phyloP scores from a whole-genome alignment of 2,888 invertebrate species.

The Leucania comma region DNA sequence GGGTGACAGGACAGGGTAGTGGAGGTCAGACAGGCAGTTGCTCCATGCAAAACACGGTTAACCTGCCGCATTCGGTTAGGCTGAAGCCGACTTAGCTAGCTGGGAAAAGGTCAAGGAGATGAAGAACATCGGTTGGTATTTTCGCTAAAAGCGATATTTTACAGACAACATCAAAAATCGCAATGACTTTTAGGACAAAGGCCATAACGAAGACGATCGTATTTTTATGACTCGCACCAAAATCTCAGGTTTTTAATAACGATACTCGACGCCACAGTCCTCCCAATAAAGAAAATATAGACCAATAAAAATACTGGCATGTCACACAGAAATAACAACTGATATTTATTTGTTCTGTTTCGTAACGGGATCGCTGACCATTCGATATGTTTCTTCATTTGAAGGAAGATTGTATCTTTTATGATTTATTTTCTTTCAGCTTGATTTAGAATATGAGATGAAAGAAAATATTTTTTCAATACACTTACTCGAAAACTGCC shows the following conservation, averaged over 20 bases:
- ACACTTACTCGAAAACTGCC: too few relatives aligned
- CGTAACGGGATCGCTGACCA: constrained; percentile 27
- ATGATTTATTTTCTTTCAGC: constrained; percentile 8
- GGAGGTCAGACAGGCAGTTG: too few relatives aligned
- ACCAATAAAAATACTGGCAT: constrained; percentile 53
- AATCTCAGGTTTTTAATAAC: constrained; percentile 56
- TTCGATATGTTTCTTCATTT: constrained; percentile 18
- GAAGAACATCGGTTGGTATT: too few relatives aligned
- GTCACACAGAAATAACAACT: constrained; percentile 43
- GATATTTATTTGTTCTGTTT: constrained; percentile 37
- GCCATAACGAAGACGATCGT: constrained; percentile 19
- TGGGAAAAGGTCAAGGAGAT: too few relatives aligned
- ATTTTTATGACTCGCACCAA: constrained; percentile 39
- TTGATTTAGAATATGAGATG: constrained; percentile 3
- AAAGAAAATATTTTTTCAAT: background rate
- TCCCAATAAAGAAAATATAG: constrained; percentile 54
- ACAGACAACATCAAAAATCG: background rate
- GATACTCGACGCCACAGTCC: constrained; percentile 15
- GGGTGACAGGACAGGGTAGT: too few relatives aligned
- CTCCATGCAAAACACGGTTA: too few relatives aligned
- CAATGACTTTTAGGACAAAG: too few relatives aligned
- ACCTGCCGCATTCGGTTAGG: too few relatives aligned
- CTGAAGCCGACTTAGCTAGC: too few relatives aligned
- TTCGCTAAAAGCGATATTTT: too few relatives aligned
- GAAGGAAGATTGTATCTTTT: constrained; percentile 27